Percentiles rank a stretch among this genome's conserved stretches.
These are phyloP conservation scores for Vulpes vulpes DNA, from an alignment of 2,113 vertebrate genomes.

Conservation along the genomic window DNA sequence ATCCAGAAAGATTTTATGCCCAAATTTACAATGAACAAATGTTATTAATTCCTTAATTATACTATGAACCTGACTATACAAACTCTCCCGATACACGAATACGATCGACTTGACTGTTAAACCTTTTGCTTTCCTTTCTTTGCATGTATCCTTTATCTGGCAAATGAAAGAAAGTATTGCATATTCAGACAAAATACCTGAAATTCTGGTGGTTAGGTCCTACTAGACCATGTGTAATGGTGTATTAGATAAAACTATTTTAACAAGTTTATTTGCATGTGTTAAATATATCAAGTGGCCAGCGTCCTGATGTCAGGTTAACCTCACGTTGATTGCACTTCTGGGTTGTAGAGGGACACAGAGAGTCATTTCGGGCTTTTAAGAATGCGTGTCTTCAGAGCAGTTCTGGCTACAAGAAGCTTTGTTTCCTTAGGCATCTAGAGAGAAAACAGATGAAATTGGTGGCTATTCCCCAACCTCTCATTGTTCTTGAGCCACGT, in stretches of 20 bases:
- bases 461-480: background rate
- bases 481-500: background rate
- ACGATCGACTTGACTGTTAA: background rate
- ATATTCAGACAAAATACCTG: background rate
- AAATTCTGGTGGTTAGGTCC: background rate
- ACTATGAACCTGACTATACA: background rate
- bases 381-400: background rate
- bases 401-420: background rate
- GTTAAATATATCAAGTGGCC: background rate
- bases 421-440: constrained; percentile 14
- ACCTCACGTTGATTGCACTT: background rate
- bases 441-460: constrained; percentile 1
- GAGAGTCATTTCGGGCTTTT: background rate
- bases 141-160: background rate
- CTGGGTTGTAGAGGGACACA: background rate
- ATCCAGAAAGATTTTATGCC: background rate
- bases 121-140: background rate
- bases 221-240: background rate
- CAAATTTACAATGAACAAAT: background rate
- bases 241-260: background rate
- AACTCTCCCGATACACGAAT: background rate
- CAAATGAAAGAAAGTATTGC: background rate
- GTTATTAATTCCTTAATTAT: background rate
- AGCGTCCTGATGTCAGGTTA: background rate
- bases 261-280: background rate